phyloP scores from a whole-genome alignment of 2,888 invertebrate genomes.

The Clusia tigrina region DNA sequence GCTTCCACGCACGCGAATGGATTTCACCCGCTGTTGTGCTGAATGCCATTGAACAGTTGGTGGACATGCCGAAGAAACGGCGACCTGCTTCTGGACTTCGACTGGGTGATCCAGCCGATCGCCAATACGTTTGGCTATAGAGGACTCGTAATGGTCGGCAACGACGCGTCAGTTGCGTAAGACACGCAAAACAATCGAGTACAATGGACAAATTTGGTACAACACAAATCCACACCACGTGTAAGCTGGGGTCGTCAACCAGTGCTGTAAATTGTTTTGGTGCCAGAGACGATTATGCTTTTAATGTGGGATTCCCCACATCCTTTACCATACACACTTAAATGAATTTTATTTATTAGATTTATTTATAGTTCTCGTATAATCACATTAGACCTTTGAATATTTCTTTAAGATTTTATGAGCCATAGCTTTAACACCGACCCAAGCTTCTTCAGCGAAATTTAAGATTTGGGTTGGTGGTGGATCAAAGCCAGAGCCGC shows the following conservation, averaged over 20 bases:
- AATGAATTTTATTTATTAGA: no score
- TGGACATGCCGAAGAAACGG: conserved; percentile 64
- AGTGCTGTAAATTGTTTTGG: no score
- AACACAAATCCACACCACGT: conserved; percentile 69
- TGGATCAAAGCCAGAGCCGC: conserved; percentile 69
- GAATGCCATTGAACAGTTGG: conserved; percentile 69
- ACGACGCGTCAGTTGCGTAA: conserved; percentile 72
- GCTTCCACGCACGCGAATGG: conserved; percentile 76
- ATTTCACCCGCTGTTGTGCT: conserved; percentile 70
- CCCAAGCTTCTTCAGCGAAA: conserved; percentile 70
- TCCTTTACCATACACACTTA: conserved; percentile 65
- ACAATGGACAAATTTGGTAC: conserved; percentile 39
- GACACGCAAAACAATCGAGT: conserved; percentile 62
- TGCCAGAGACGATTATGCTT: conserved; percentile 74
- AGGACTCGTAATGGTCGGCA: no score
- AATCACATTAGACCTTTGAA: conserved; percentile 22
- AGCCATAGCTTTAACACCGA: conserved; percentile 62
- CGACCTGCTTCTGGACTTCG: conserved; percentile 68
- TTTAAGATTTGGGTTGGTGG: conserved; percentile 67
- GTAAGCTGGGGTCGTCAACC: conserved; percentile 58
- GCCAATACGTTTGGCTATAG: conserved; percentile 79
- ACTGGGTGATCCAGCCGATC: conserved; percentile 73
- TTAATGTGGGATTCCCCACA: conserved; percentile 55
- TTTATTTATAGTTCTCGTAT: no score
- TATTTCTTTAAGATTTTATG: conserved; percentile 39